These are phyloP conservation scores for Ophioninae sp. DNA, from an alignment of 2,888 invertebrate species.

Conservation along the genomic window DNA sequence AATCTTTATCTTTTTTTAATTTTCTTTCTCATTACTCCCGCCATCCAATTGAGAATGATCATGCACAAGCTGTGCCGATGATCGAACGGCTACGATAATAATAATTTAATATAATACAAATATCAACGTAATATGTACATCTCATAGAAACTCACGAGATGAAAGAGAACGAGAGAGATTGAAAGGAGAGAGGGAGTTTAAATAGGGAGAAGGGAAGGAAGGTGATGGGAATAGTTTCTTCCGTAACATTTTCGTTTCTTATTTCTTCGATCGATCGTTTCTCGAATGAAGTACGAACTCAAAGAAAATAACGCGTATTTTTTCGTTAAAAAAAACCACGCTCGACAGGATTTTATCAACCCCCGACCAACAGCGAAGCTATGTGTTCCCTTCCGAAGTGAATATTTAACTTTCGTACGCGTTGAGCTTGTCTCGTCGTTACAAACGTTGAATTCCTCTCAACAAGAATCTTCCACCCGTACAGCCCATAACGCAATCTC, in stretches of 20 bases:
- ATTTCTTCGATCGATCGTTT: conserved; percentile 7
- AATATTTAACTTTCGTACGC: not conserved
- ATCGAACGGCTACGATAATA: conserved; percentile 69
- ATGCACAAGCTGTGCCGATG: conserved; percentile 45
- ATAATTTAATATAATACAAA: conserved; percentile 78
- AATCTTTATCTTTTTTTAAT: no score
- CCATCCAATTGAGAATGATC: conserved; percentile 46
- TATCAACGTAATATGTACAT: conserved; percentile 73
- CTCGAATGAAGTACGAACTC: not conserved
- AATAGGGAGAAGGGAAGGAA: conserved; percentile 37
- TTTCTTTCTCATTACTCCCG: conserved; percentile 34
- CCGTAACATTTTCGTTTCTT: not conserved
- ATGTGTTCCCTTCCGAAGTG: not conserved
- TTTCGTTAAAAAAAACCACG: not conserved
- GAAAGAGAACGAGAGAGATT: conserved; percentile 46
- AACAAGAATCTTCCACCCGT: conserved; percentile 5
- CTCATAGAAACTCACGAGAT: conserved; percentile 64
- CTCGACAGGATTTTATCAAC: conserved; percentile 8
- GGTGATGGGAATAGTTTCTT: not conserved
- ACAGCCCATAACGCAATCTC: conserved; percentile 5
- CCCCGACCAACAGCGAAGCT: not conserved
- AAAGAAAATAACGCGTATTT: conserved; percentile 2
- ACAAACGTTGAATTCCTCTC: conserved; percentile 4
- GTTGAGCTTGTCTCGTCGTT: conserved; percentile 1
- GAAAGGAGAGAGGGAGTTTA: conserved; percentile 14